phyloP scores from a whole-genome alignment of 2,113 vertebrate species.

The Rhadina sibilatrix region DNA sequence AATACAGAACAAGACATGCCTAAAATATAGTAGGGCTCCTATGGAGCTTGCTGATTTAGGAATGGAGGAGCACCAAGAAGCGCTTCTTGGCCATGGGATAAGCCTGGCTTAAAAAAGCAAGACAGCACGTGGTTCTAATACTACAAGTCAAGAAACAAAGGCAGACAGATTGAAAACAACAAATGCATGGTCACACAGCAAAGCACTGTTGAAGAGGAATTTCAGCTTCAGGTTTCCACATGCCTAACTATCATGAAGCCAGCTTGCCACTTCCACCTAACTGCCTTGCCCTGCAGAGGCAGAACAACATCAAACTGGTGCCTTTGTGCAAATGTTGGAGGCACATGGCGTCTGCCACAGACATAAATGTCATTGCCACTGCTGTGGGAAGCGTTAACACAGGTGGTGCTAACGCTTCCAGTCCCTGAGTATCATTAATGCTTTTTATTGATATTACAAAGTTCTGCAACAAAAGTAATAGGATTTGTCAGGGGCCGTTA shows the following conservation, averaged over 20 bases:
- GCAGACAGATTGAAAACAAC: not conserved
- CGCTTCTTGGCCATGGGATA: not conserved
- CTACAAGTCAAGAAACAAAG: not conserved
- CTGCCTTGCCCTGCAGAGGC: not conserved
- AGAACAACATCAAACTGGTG: not conserved
- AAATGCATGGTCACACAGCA: not conserved
- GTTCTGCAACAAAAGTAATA: slow-evolving; percentile 57
- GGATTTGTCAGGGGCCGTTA: slow-evolving; percentile 63
- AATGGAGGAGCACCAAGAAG: not conserved
- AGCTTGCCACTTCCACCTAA: not conserved
- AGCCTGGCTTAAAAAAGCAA: not conserved
- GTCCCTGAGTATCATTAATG: slow-evolving; percentile 15
- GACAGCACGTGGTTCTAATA: not conserved
- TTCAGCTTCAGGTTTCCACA: not conserved
- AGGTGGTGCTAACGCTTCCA: not conserved
- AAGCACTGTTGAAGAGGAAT: not conserved
- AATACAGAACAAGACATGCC: not conserved
- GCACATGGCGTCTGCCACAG: not conserved
- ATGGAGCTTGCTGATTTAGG: not conserved
- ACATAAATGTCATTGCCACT: not conserved
- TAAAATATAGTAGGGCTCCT: not conserved
- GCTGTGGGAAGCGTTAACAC: slow-evolving; percentile 3
- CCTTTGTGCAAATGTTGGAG: not conserved
- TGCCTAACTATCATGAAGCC: not conserved
- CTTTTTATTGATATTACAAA: slow-evolving; percentile 46